Base-by-base conservation (phyloP, 2,888 invertebrate genomes). In the Molanna angustata region DNA sequence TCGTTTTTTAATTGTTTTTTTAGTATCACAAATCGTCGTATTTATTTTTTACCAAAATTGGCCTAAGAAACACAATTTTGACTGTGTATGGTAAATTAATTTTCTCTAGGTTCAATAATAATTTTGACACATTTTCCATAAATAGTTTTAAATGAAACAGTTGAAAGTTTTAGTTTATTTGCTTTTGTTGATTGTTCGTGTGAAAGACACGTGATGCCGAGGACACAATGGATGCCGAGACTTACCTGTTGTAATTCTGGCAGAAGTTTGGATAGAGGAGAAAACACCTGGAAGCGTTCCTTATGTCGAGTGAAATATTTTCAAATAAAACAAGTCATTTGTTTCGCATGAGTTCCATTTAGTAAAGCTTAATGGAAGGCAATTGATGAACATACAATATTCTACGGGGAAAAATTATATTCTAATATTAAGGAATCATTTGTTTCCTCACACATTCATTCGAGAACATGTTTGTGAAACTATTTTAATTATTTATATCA, bases 241-340 rank as follows among this genome's bases (percentile, higher is more conserved):
- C 22, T 27, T 50, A 50, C 44, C 44, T 45, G 35, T 43, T 44
- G 37, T 44, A 44, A 44, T 37, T 42, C 49, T 21, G 21, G 42
- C 27, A 27, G 27, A 27, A 27, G 27, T 27, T 27, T 11, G 27
- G 27, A 4, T 11, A 11, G 19, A 20, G 40, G n/a, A 20, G n/a
- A 16, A 19, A 41, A 32, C 49, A 49, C 49, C 49, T 49, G 49
- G 32, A 49, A 22, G 14, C 39, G 42, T 42, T 49, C 17, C 41
- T 17, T 49, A 44, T 45, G 40, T 37, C 44, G 18, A 44, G 50
- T 50, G 50, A 50, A 50, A 50, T 50, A 50, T 50, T 33, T 35
- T 35, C n/a, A 41, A 50, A 50, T 50, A 50, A 50, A 44, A 44
- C 44, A 35, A 16, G 35, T 19, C 35, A 43, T 49, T 49, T 49